A percentile compares a stretch with the other conserved stretches of the same genome.
Evolutionary conservation across 2,888 invertebrate genomes (phyloP).

Genomic region (Brachyptera putata): DNA sequence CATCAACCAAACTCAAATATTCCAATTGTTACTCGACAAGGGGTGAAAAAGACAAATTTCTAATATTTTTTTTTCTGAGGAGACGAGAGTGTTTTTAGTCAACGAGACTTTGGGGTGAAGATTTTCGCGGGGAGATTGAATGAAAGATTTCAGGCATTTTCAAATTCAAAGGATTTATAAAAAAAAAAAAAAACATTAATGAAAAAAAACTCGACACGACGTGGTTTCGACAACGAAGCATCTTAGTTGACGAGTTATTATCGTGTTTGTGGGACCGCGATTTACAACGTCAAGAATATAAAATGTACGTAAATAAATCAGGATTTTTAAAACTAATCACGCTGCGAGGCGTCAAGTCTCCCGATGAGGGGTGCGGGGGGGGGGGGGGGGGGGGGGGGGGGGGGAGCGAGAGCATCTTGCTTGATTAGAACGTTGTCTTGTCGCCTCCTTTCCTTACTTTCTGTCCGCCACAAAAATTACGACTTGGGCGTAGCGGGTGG

Average conservation of each 20-base stretch:
- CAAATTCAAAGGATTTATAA: slow-evolving; percentile 24
- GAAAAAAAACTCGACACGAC: no score
- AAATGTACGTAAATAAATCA: slow-evolving; percentile 30
- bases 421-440: slow-evolving; percentile 33
- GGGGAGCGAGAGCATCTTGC: slow-evolving; percentile 26
- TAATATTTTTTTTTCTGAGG: slow-evolving; percentile 21
- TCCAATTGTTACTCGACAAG: background rate
- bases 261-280: slow-evolving; percentile 2
- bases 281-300: slow-evolving; percentile 20
- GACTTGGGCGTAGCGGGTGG: slow-evolving; percentile 30
- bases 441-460: slow-evolving; percentile 23
- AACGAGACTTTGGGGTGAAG: slow-evolving; percentile 19
- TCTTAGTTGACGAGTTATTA: slow-evolving; percentile 16
- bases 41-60: slow-evolving; percentile 18
- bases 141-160: slow-evolving; percentile 24
- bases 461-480: slow-evolving; percentile 31
- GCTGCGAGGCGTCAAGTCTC: slow-evolving; percentile 28
- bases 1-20: no score
- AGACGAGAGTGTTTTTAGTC: slow-evolving; percentile 18
- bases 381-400: background rate
- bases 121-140: slow-evolving; percentile 29
- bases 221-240: no score
- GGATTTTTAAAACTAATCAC: slow-evolving; percentile 33
- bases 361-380: background rate
- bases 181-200: slow-evolving; percentile 4